phyloP scores from a whole-genome alignment of 2,888 invertebrate genomes.

The Drosophila mettleri region DNA sequence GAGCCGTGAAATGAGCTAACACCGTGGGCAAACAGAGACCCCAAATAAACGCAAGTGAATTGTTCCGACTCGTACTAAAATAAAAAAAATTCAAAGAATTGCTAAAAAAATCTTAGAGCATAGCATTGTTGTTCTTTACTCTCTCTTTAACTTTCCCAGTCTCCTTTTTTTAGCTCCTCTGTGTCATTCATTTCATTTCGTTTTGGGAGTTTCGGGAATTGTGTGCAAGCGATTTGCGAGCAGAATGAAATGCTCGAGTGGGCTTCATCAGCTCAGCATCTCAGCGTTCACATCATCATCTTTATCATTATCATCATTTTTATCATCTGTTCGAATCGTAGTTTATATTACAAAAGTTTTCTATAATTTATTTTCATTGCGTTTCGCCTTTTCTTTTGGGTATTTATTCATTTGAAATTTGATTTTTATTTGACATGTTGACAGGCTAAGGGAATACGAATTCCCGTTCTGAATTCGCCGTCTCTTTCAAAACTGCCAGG shows the following conservation, averaged over 20 bases:
- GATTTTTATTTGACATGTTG: slow-evolving; percentile 81
- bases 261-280: slow-evolving; percentile 26
- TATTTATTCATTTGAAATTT: slow-evolving; percentile 78
- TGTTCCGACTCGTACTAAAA: slow-evolving; percentile 36
- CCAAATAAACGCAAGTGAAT: slow-evolving; percentile 68
- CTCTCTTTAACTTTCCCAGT: slow-evolving; percentile 1
- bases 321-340: slow-evolving; percentile 51
- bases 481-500: slow-evolving; percentile 8
- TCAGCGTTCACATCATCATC: slow-evolving; percentile 12
- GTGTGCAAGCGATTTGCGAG: slow-evolving; percentile 66
- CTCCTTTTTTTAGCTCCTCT: slow-evolving; percentile 16
- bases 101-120: slow-evolving; percentile 17
- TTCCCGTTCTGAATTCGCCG: slow-evolving; percentile 29
- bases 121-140: slow-evolving; percentile 14
- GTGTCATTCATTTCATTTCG: slow-evolving; percentile 49
- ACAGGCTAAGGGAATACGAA: slow-evolving; percentile 58
- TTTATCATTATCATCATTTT: slow-evolving; percentile 12
- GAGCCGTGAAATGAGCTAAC: slow-evolving; percentile 67
- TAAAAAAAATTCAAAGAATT: slow-evolving; percentile 18
- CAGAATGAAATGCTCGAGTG: slow-evolving; percentile 51
- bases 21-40: slow-evolving; percentile 66
- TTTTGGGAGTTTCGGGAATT: slow-evolving; percentile 67
- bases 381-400: slow-evolving; percentile 63
- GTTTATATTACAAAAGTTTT: slow-evolving; percentile 77
- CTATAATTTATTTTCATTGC: slow-evolving; percentile 80